These are phyloP conservation scores for Alauda arvensis DNA, from an alignment of 2,797 vertebrate genomes.

Conservation along the genomic window DNA sequence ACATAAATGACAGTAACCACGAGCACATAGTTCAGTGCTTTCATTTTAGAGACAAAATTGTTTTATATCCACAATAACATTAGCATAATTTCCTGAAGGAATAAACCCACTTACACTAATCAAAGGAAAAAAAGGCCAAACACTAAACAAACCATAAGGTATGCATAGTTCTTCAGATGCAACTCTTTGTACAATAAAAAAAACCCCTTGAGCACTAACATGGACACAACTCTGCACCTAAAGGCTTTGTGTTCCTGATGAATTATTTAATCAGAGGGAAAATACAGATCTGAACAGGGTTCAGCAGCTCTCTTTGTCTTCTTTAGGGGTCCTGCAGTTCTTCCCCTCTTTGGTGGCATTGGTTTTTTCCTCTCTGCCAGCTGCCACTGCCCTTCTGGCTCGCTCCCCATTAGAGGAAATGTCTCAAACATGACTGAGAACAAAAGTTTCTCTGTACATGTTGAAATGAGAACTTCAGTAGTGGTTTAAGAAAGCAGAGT, in stretches of 20 bases:
- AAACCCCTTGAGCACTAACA: not conserved
- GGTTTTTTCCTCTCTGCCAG: not conserved
- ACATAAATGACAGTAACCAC: not conserved
- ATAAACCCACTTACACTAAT: not conserved
- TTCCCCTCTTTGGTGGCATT: not conserved
- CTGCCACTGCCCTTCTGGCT: not conserved
- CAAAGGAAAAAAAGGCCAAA: not conserved
- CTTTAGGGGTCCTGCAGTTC: not conserved
- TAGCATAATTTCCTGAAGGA: not conserved
- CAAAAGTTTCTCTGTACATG: not conserved
- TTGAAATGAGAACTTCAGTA: not conserved
- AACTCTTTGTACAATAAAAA: not conserved
- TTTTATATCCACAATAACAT: not conserved
- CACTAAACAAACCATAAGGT: not conserved
- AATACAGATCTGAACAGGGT: not conserved
- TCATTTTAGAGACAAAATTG: not conserved
- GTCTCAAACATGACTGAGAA: fast-evolving
- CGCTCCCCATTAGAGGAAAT: fast-evolving
- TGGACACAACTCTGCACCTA: not conserved
- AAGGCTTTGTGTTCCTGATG: not conserved
- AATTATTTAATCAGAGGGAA: not conserved
- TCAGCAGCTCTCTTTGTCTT: not conserved
- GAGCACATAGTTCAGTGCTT: not conserved
- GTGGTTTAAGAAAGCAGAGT: not conserved
- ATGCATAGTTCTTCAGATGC: not conserved